Base-by-base conservation (phyloP, 2,113 vertebrate genomes). In the Burhinus oedicnemus region DNA sequence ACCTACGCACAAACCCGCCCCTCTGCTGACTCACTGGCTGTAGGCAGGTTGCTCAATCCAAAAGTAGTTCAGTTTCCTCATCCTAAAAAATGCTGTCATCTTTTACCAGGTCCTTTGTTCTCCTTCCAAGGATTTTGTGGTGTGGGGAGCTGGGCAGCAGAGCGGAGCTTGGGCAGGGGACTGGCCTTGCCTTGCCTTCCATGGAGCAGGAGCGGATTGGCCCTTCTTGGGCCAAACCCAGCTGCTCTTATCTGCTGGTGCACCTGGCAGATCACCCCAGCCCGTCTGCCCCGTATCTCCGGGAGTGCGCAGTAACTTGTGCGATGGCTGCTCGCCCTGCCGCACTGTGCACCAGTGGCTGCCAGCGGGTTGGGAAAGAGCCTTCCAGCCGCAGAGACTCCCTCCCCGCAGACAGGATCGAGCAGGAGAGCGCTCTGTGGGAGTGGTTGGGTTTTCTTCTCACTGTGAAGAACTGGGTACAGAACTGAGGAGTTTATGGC, bases 331-430 rank as follows among this genome's bases (percentile, higher is more conserved):
- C 44, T 40, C 17, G 21, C 68, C 45, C 40, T 47, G 62, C 25
- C 0, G 0, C 1, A 18, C 83, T 3, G 17, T 2, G 1, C n/a
- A 2, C 10, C 5, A 4, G 44, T 1, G 4, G 38, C 65, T 60
- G 85, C 40, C 13, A 3, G 38, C 4, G 45, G 20, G 36, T n/a
- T 42, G 89, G 58, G 71, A 27, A 75, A 26, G 72, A 44, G 45
- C 21, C 18, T 47, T 27, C 45, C 45, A 36, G 84, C 45, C 20
- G 20, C n/a, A 13, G 45, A 12, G 49, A 13, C 22, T 23, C 49
- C 49, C 49, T 49, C 49, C 49, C 49, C 3, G 22, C 49, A 51
- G 22, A 12, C 21, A 30, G 68, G 47, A 66, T 49, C 32, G n/a
- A 71, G 60, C 38, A 23, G 38, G 32, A 25, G 13, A 6, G 38